A percentile compares a stretch with the other conserved stretches of the same genome.
phyloP scores from a whole-genome alignment of 1,140 invertebrate species.

The Zaprionus ghesquierei region DNA sequence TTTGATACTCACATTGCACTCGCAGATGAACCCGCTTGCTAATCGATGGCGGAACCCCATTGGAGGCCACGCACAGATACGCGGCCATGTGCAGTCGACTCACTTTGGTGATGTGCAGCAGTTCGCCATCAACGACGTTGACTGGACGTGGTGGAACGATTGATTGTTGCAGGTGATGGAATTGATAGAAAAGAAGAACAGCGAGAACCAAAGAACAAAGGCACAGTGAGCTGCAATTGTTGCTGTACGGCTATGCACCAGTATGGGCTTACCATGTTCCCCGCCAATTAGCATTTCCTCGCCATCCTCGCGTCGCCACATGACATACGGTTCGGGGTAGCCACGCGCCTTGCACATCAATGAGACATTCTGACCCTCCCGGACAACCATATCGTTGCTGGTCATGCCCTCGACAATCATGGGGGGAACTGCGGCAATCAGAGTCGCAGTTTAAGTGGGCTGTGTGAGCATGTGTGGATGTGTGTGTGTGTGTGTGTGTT shows the following conservation, averaged over 20 bases:
- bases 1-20: conserved; percentile 92
- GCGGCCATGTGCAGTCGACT: conserved; percentile 95
- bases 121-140: conserved; percentile 92
- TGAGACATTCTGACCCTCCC: conserved; percentile 94
- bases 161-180: background rate
- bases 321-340: conserved; percentile 94
- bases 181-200: background rate
- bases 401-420: conserved; percentile 92
- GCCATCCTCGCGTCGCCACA: conserved; percentile 95
- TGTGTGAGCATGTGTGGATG: too few relatives aligned
- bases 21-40: conserved; percentile 91
- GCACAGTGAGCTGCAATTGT: conserved; percentile 21
- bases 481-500: conserved; percentile 6
- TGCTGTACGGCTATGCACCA: background rate
- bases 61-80: conserved; percentile 93
- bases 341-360: conserved; percentile 94
- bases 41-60: conserved; percentile 93
- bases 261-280: conserved; percentile 86
- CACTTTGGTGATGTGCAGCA: conserved; percentile 92
- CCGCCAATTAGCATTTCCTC: conserved; percentile 93
- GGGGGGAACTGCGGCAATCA: conserved; percentile 88
- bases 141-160: conserved; percentile 83
- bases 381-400: conserved; percentile 93
- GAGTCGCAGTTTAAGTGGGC: conserved; percentile 7
- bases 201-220: background rate